Evolutionary conservation across 1,140 invertebrate genomes (phyloP).

Genomic region (Cryptotermes secundus): DNA sequence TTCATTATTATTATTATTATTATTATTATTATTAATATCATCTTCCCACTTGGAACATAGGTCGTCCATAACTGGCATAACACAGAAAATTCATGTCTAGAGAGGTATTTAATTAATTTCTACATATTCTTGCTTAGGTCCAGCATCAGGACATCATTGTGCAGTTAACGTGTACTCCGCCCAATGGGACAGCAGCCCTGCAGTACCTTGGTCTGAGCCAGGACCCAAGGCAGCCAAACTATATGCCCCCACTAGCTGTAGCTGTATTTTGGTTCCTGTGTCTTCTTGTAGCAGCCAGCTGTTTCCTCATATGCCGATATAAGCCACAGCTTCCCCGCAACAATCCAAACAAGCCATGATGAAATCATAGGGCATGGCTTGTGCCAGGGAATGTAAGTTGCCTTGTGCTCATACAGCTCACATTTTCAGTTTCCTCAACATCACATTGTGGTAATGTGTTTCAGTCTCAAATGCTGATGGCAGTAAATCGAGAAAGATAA

Average conservation of each 20-base stretch:
- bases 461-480: no score
- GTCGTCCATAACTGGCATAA: no score
- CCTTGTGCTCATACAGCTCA: background rate
- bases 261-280: slow-evolving; percentile 35
- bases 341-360: slow-evolving; percentile 35
- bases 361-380: background rate
- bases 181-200: slow-evolving; percentile 72
- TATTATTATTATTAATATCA: no score
- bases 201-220: slow-evolving; percentile 38
- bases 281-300: slow-evolving; percentile 29
- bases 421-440: no score
- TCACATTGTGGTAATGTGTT: no score
- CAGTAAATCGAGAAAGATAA: no score
- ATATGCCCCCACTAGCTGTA: slow-evolving; percentile 30
- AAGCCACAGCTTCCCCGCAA: slow-evolving; percentile 26
- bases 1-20: no score
- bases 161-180: slow-evolving; percentile 71
- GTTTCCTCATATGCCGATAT: slow-evolving; percentile 31
- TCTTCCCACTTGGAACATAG: no score
- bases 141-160: slow-evolving; percentile 81
- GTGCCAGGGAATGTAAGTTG: background rate
- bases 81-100: no score
- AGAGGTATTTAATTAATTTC: no score
- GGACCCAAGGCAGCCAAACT: slow-evolving; percentile 24
- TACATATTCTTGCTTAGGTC: slow-evolving; percentile 53